Evolutionary conservation across 1,140 invertebrate species (phyloP).

Genomic region (Melitaea cinxia): DNA sequence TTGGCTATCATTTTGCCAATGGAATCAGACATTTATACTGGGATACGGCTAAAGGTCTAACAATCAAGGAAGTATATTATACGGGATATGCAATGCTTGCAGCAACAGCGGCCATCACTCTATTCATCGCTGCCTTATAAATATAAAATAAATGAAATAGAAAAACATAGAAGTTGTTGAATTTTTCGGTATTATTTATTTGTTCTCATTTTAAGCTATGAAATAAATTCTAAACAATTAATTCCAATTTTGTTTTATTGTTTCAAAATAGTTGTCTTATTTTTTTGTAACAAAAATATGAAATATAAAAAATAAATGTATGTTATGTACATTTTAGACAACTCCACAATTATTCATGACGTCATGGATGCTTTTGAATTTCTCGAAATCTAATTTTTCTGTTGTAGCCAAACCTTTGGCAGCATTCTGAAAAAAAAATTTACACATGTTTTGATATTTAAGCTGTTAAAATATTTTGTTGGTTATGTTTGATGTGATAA

Average conservation of each 20-base stretch:
- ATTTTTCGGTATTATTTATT: conserved; percentile 61
- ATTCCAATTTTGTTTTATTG: conserved; percentile 24
- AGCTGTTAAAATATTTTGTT: background rate
- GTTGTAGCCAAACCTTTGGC: conserved; percentile 69
- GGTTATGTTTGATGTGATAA: too few relatives aligned
- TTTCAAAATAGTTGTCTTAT: conserved; percentile 16
- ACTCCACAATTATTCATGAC: conserved; percentile 63
- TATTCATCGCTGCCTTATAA: conserved; percentile 72
- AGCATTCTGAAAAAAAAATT: conserved; percentile 68
- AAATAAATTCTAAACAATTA: conserved; percentile 41
- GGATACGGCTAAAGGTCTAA: conserved; percentile 87
- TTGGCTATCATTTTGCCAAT: conserved; percentile 86
- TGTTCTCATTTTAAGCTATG: conserved; percentile 41
- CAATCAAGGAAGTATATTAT: conserved; percentile 87
- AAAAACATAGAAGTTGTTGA: conserved; percentile 35
- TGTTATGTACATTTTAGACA: conserved; percentile 33
- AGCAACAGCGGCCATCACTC: conserved; percentile 63
- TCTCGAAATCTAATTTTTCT: conserved; percentile 72
- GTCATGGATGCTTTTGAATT: conserved; percentile 73
- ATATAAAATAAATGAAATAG: conserved; percentile 24
- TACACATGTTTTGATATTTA: background rate
- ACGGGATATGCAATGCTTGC: conserved; percentile 86
- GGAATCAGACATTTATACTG: conserved; percentile 88
- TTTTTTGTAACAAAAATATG: background rate
- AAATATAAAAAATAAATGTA: background rate